Evolutionary conservation across 1,140 invertebrate species (phyloP).

Genomic region (Mizuhopecten yessoensis): DNA sequence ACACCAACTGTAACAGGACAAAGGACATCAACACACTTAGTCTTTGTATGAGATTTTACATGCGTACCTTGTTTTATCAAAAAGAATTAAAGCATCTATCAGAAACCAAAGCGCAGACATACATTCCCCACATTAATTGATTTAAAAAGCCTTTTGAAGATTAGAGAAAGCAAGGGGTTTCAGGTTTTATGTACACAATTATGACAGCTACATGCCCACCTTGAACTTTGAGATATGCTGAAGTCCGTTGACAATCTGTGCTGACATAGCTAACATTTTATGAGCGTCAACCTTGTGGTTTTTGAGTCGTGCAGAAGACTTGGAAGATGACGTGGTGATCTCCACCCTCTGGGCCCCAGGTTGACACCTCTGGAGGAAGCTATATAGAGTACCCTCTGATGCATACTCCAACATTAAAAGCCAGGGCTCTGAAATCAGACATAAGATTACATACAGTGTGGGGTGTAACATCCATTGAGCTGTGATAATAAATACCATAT

Average conservation of each 20-base stretch:
- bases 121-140: no score
- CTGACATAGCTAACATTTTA: constrained; percentile 69
- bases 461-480: no score
- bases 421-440: constrained; percentile 72
- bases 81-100: no score
- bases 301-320: constrained; percentile 64
- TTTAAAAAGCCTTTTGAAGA: no score
- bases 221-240: constrained; percentile 76
- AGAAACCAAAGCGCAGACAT: no score
- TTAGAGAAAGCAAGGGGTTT: no score
- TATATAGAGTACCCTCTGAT: constrained; percentile 71
- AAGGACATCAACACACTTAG: no score
- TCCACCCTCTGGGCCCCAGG: constrained; percentile 72
- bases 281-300: constrained; percentile 72
- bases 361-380: constrained; percentile 72
- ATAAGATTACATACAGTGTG: no score
- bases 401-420: constrained; percentile 76
- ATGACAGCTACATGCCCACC: constrained; percentile 56
- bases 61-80: no score
- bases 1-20: constrained; percentile 69
- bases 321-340: constrained; percentile 54
- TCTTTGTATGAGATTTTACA: no score
- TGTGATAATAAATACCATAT: no score
- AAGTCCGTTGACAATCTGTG: constrained; percentile 73
- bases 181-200: no score